Evolutionary conservation across 2,797 vertebrate genomes (phyloP), one percentile per base, ranked within the genome.

Genomic region (Mionectes olivaceus): DNA sequence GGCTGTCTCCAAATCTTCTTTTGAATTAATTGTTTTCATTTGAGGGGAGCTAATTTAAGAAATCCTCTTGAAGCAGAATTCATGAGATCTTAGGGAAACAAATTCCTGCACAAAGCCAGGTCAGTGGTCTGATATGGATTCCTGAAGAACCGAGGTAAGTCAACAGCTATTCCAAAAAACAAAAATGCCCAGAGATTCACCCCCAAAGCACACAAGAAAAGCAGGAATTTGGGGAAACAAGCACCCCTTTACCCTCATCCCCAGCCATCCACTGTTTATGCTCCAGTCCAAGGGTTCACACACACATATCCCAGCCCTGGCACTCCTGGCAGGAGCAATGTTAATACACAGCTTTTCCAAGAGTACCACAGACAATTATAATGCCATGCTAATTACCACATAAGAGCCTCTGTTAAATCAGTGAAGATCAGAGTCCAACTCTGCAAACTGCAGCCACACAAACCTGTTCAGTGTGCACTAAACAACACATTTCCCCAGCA

Each of bases 381-480:
- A 59, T n/a, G 30, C 64, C 0, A 3, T 78, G 19, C 68, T 76
- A 90, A 90, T 69, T 82, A 59, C 39, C 10, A 60, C 9, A 25
- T 5, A 35, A 90, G 56, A 73, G 52, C 39, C 67, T 44, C 18
- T 1, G 3, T 61, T 77, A 55, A 65, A 93, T 64, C 85, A 86
- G 37, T 83, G 87, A 71, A 68, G 53, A 83, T 88, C 44, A 93
- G 47, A 94, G 76, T 22, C 50, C 65, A 33, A 57, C 61, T 32
- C 91, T 77, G 74, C 83, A 84, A 85, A 19, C 44, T 17, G 60
- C 68, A 80, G 68, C 63, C 92, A 91, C 87, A 87, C 85, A 93
- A 80, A 25, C 76, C 87, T 49, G 16, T 28, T 64, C 80, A 47
- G 30, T 4, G 15, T 33, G 65, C 59, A 32, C 74, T 41, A 43